A percentile compares a stretch with the other conserved stretches of the same genome.
phyloP scores from a whole-genome alignment of 2,113 vertebrate species.

The Hemibagrus wyckioides region DNA sequence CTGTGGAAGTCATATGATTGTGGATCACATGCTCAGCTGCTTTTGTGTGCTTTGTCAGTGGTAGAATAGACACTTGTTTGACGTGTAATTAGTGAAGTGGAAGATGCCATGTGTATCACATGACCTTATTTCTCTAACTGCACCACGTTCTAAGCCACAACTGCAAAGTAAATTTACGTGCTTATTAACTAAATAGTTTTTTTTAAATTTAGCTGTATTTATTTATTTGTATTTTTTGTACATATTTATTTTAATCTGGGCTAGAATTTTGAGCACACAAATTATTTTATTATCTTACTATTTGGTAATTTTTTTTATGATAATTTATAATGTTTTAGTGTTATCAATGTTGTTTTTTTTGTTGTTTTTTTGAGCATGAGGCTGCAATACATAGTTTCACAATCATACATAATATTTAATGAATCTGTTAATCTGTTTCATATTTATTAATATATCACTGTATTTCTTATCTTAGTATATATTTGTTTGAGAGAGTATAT shows the following conservation, averaged over 20 bases:
- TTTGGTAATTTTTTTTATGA: background rate
- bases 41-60: conserved; percentile 66
- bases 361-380: background rate
- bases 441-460: background rate
- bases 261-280: background rate
- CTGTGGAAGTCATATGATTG: conserved; percentile 85
- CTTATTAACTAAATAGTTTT: background rate
- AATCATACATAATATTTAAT: conserved; percentile 39
- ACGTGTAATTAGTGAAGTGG: background rate
- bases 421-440: background rate
- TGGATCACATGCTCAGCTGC: conserved; percentile 78
- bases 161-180: background rate
- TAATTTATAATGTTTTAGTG: background rate
- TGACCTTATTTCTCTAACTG: background rate
- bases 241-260: background rate
- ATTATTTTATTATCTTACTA: background rate
- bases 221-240: background rate
- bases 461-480: background rate
- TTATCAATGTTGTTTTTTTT: background rate
- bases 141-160: background rate
- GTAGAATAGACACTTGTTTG: conserved; percentile 50
- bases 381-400: background rate
- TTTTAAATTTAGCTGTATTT: background rate
- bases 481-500: background rate
- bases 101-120: background rate